Conservation (phyloP, 2,797 vertebrate species). For the Masticophis lateralis region DNA sequence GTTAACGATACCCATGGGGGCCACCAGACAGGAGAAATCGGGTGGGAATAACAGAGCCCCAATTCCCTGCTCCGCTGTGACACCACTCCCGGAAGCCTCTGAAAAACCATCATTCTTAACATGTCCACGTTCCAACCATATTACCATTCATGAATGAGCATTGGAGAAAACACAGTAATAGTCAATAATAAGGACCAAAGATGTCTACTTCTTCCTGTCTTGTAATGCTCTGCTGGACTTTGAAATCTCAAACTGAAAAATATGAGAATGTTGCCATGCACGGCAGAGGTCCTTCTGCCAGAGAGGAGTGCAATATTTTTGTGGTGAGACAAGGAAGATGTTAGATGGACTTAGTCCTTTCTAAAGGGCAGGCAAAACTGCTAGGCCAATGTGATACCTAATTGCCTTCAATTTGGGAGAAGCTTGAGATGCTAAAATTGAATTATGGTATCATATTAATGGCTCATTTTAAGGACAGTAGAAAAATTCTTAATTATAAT, state of each 20-base stretch:
- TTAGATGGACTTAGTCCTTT: not conserved
- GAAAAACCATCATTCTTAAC: constrained; percentile 58
- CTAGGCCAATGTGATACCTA: not conserved
- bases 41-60: too few species aligned
- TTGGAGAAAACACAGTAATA: constrained; percentile 30
- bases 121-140: constrained; percentile 33
- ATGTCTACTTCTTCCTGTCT: not conserved
- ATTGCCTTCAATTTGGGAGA: not conserved
- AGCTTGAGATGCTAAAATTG: not conserved
- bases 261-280: not conserved
- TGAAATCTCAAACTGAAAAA: not conserved
- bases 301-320: not conserved
- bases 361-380: not conserved
- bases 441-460: not conserved
- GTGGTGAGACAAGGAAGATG: not conserved
- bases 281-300: too few species aligned
- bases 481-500: not conserved
- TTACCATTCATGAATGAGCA: constrained; percentile 32
- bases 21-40: too few species aligned
- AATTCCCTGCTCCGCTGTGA: too few species aligned
- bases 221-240: not conserved
- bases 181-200: constrained; percentile 3
- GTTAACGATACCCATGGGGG: too few species aligned
- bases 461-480: not conserved
- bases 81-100: too few species aligned